Evolutionary conservation across 2,888 invertebrate species (phyloP), one percentile per base, ranked within the genome.

Genomic region (Epinotia nisella): DNA sequence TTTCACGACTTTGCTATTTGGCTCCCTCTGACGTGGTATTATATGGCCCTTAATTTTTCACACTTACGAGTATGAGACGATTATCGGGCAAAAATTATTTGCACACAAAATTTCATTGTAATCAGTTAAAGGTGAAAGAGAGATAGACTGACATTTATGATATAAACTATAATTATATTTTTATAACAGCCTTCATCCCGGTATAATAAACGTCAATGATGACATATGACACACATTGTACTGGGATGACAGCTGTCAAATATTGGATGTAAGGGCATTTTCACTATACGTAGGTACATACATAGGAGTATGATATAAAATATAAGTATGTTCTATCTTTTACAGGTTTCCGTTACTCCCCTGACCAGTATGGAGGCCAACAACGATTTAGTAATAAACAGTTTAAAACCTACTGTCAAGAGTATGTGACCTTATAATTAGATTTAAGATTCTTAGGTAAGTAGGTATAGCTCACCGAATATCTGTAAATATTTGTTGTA

Each of bases 321-420:
- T 45, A 45, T 13, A 29, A 29, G 29, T 29, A 29, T 53, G 2
- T 66, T 76, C 70, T 73, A n/a, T 78, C 39, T 75, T 41, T 87
- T 82, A 13, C 86, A 93, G 93, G 91, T 92, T 11, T 75, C 85
- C 39, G 92, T 92, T 2, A 90, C 92, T 2, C 89, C 89, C 1
- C 87, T 93, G 41, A 83, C 77, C 58, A 87, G 87, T 4, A 85
- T 86, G 15, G 80, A 85, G 10, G 76, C 83, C 13, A 84, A 78
- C 70, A 83, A 77, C 49, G 87, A 87, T n/a, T 74, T 83, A n/a
- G 77, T 84, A 35, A 76, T 89, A 76, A 86, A 79, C 60, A 87
- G 82, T 78, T 83, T 89, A 75, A 84, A 86, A 68, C 87, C 90
- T 75, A 80, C 83, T 51, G 82, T 92, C 10, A 90, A 89, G 81